These are phyloP conservation scores for Zapus hudsonius DNA, from an alignment of 2,113 vertebrate species.

Conservation along the genomic window DNA sequence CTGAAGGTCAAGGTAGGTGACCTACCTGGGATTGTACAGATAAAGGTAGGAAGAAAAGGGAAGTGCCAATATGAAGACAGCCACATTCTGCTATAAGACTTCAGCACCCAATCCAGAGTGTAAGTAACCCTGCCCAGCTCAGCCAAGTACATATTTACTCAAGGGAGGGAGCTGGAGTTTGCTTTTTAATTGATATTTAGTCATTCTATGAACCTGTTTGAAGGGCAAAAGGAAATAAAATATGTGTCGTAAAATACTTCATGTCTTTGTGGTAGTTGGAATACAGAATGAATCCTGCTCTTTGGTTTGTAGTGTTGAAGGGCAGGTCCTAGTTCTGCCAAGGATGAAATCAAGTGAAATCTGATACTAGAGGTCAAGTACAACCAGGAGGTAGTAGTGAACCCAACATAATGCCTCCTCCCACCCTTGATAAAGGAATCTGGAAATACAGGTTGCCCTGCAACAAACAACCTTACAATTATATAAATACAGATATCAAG, in stretches of 20 bases:
- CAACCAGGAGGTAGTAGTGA: background rate
- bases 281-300: background rate
- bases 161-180: background rate
- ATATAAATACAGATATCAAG: background rate
- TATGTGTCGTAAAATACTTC: background rate
- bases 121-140: background rate
- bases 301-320: constrained; percentile 28
- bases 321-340: background rate
- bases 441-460: background rate
- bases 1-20: background rate
- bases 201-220: background rate
- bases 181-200: background rate
- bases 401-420: background rate
- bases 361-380: constrained; percentile 1
- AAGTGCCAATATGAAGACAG: background rate
- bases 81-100: background rate
- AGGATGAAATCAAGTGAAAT: constrained; percentile 51
- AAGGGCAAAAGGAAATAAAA: constrained; percentile 32
- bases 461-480: background rate
- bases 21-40: background rate
- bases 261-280: background rate
- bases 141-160: background rate
- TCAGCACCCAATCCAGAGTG: background rate
- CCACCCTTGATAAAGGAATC: background rate
- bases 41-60: background rate